phyloP scores from a whole-genome alignment of 2,888 invertebrate genomes.

The Ennomos quercinarius region DNA sequence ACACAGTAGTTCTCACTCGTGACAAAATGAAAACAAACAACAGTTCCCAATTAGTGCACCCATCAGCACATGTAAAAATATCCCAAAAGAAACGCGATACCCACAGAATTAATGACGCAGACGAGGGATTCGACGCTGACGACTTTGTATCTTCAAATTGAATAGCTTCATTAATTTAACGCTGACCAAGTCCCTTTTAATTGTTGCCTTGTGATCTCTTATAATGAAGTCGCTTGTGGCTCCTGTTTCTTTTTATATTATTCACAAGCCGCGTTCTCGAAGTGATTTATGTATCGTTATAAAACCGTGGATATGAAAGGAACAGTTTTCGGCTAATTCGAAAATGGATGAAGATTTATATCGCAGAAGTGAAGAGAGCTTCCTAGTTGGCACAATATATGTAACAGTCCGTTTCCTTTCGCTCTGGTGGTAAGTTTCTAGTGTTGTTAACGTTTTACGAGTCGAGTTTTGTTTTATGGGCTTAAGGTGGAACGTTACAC shows the following conservation, averaged over 20 bases:
- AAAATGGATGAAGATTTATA: slow-evolving; percentile 33
- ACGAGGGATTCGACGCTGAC: slow-evolving; percentile 54
- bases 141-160: slow-evolving; percentile 58
- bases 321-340: slow-evolving; percentile 18
- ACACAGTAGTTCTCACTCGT: slow-evolving; percentile 11
- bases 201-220: slow-evolving; percentile 54
- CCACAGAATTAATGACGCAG: slow-evolving; percentile 53
- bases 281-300: slow-evolving; percentile 41
- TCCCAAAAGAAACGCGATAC: slow-evolving; percentile 53
- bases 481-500: too few species aligned
- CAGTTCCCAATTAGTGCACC: slow-evolving; percentile 52
- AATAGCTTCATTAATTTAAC: slow-evolving; percentile 67
- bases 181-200: slow-evolving; percentile 48
- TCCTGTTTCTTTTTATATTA: slow-evolving; percentile 36
- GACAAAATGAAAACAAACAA: slow-evolving; percentile 38
- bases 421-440: slow-evolving; percentile 15
- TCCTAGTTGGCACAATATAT: slow-evolving; percentile 27
- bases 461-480: slow-evolving; percentile 10
- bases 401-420: slow-evolving; percentile 23
- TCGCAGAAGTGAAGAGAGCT: slow-evolving; percentile 16
- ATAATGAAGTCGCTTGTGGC: slow-evolving; percentile 46
- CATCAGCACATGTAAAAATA: slow-evolving; percentile 43
- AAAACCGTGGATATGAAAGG: slow-evolving; percentile 30
- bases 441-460: slow-evolving; percentile 15
- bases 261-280: slow-evolving; percentile 20